phyloP scores from a whole-genome alignment of 2,797 vertebrate species.

The Molossus alvarezi region DNA sequence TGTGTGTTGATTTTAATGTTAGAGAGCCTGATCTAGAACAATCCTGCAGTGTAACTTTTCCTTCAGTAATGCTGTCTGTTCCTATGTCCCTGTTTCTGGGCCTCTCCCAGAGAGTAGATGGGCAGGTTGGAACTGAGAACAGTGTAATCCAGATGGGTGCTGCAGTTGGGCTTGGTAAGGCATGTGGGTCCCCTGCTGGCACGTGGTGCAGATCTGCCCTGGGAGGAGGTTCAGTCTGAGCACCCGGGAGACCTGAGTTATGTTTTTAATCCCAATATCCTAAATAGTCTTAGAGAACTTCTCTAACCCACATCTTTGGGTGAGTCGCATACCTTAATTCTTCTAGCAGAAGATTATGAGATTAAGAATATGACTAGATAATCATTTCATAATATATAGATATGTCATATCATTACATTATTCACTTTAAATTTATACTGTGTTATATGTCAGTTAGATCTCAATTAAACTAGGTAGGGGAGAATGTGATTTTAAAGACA shows the following conservation, averaged over 20 bases:
- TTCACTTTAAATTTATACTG: not conserved
- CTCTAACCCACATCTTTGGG: not conserved
- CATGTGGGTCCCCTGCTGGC: not conserved
- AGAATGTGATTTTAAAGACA: slow-evolving; percentile 44
- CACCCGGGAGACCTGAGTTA: not conserved
- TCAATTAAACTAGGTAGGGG: not conserved
- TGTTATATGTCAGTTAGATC: not conserved
- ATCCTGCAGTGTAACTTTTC: slow-evolving; percentile 26
- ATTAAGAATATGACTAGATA: slow-evolving; percentile 49
- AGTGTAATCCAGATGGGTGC: not conserved
- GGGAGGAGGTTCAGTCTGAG: not conserved
- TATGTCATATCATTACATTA: not conserved
- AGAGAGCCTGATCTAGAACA: slow-evolving; percentile 35
- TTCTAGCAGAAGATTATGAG: slow-evolving; percentile 13
- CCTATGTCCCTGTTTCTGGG: not conserved
- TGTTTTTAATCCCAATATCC: not conserved
- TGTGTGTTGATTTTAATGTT: not conserved
- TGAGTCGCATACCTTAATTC: not conserved
- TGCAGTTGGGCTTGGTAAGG: not conserved
- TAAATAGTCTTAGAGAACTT: slow-evolving; percentile 18
- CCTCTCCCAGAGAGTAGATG: not conserved
- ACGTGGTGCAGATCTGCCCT: not conserved
- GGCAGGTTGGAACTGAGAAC: not conserved
- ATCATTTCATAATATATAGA: not conserved
- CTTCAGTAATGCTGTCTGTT: not conserved